phyloP scores from a whole-genome alignment of 2,797 vertebrate species.

The Darevskia nairensis region DNA sequence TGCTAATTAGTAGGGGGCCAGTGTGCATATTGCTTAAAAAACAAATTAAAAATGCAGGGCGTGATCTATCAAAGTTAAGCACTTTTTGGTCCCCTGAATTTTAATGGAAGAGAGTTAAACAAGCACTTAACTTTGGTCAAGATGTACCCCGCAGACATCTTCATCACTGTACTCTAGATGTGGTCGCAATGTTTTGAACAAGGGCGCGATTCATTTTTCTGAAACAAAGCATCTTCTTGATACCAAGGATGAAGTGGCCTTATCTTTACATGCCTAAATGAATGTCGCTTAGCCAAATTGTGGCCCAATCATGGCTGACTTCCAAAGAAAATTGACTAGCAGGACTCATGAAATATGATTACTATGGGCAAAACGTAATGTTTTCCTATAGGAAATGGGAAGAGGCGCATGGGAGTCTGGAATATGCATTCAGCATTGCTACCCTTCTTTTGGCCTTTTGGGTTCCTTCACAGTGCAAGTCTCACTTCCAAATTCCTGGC shows the following conservation, averaged over 20 bases:
- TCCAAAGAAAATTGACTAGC: no score
- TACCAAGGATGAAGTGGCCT: background rate
- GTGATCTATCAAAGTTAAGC: background rate
- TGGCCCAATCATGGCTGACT: no score
- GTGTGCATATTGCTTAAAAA: background rate
- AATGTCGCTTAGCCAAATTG: no score
- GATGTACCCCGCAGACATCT: no score
- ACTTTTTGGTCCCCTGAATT: background rate
- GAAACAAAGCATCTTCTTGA: background rate
- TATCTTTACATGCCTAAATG: background rate
- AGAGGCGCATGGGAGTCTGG: no score
- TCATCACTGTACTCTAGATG: background rate
- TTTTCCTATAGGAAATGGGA: no score
- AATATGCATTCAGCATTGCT: no score
- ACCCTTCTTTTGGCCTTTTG: background rate
- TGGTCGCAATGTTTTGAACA: background rate
- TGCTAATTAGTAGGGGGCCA: background rate
- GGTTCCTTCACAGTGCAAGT: background rate
- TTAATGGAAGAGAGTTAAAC: background rate
- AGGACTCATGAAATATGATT: no score
- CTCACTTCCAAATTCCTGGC: no score
- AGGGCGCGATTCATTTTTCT: constrained; percentile 14
- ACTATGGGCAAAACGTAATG: no score
- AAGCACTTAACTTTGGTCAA: background rate
- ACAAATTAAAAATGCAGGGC: background rate